Evolutionary conservation across 1,140 invertebrate genomes (phyloP).

Genomic region (Mycetomoellerius zeteki): DNA sequence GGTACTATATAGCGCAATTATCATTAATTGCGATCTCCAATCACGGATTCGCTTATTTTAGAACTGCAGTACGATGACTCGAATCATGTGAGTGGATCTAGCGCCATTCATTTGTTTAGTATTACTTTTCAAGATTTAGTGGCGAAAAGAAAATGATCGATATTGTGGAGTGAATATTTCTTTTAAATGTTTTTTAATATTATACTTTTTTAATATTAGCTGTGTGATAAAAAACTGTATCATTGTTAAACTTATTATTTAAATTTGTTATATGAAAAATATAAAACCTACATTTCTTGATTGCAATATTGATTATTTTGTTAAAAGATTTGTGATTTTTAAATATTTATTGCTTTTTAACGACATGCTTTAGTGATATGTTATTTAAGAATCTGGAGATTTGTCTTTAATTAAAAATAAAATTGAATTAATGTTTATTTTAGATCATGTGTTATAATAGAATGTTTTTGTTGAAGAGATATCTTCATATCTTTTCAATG

Average conservation of each 20-base stretch:
- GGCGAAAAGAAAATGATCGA: neutral
- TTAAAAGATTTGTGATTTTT: neutral
- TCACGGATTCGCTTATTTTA: constrained; percentile 54
- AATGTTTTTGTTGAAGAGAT: too few relatives aligned
- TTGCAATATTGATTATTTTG: neutral
- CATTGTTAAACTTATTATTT: neutral
- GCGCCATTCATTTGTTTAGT: constrained; percentile 26
- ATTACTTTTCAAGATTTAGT: neutral
- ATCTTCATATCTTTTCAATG: neutral
- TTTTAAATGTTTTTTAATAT: neutral
- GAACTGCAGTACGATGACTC: neutral
- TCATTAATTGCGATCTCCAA: constrained; percentile 80
- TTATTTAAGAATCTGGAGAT: neutral
- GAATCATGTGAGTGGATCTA: constrained; percentile 9
- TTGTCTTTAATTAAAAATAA: neutral
- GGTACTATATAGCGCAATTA: constrained; percentile 76
- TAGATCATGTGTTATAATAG: too few relatives aligned
- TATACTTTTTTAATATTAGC: neutral
- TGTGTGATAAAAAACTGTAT: neutral
- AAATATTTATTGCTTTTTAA: neutral
- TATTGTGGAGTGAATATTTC: neutral
- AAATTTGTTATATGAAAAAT: neutral
- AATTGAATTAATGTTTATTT: too few relatives aligned
- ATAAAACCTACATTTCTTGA: neutral
- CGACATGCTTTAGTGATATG: neutral